Evolutionary conservation across 2,113 vertebrate species (phyloP), one percentile per base, ranked within the genome.

Genomic region (Stegastes partitus): DNA sequence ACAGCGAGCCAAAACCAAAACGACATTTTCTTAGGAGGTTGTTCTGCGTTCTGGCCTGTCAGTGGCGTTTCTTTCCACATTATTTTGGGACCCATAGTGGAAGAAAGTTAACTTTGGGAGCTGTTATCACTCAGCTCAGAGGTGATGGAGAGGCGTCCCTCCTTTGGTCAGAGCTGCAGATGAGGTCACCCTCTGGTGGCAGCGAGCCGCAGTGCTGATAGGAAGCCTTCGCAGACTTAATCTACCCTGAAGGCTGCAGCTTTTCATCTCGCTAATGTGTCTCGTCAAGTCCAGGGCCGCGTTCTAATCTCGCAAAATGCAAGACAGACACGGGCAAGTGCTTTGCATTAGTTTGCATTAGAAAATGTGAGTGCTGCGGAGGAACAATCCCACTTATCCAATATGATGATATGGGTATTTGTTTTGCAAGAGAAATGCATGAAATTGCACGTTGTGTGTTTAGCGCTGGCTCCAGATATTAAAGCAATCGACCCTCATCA

Each of bases 181-280:
- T 28, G 11, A 55, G 21, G 14, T 34, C 49, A 15, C 1, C 19
- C 11, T 45, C 28, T 68, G 68, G 23, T 34, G 42, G 64, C 28
- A 19, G 4, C 0, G 10, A 28, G 58, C n/a, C 2, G 2, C 37
- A 49, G 16, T 21, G 18, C 34, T 77, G 39, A 11, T 26, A 0
- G 16, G 64, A 34, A 66, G 26, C 11, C 37, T 63, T 44, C 18
- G 5, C 16, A 67, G 37, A 22, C 58, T 31, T 63, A 25, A 66
- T 59, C 45, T 28, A 37, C 31, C 21, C 53, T 53, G 47, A 65
- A 65, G 56, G 31, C 51, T 21, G 31, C 0, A 57, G 42, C 21
- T 37, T 34, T 53, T 71, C 10, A 0, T 71, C 31, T 42, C 19
- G 34, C 31, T 71, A 44, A 64, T 64, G 19, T 49, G 28, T 15